These are phyloP conservation scores for Tetramorium alpestre DNA, from an alignment of 1,140 invertebrate genomes.

Conservation along the genomic window DNA sequence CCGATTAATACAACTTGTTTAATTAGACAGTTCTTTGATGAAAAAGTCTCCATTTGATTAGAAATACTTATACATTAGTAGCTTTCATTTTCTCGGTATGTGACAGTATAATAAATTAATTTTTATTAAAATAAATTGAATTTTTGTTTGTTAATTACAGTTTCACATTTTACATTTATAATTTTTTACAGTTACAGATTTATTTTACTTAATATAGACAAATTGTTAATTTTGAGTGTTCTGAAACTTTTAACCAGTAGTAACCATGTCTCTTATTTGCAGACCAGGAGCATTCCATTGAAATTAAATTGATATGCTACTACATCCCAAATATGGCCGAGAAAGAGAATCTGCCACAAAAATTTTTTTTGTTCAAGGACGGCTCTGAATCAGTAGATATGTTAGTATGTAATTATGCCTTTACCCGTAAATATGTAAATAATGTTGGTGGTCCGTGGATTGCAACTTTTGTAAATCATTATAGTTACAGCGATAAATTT, in stretches of 20 bases:
- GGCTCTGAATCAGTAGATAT: conserved; percentile 61
- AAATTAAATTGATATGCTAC: conserved; percentile 85
- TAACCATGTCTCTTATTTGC: conserved; percentile 71
- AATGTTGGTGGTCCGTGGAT: conserved; percentile 84
- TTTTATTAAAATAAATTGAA: too few species aligned
- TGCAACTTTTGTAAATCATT: conserved; percentile 84
- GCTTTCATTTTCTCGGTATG: too few species aligned
- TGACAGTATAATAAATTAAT: too few species aligned
- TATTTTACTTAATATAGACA: too few species aligned
- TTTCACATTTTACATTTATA: too few species aligned
- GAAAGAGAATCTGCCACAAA: not conserved
- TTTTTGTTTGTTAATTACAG: too few species aligned
- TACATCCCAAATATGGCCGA: conserved; percentile 79
- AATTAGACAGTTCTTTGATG: too few species aligned
- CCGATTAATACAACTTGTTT: too few species aligned
- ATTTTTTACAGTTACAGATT: too few species aligned
- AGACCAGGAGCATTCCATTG: conserved; percentile 81
- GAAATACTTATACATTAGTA: too few species aligned
- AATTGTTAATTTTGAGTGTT: too few species aligned
- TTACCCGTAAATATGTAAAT: conserved; percentile 85
- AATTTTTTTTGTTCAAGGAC: not conserved
- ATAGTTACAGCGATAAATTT: conserved; percentile 30
- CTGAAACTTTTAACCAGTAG: not conserved
- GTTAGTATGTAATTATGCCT: conserved; percentile 82
- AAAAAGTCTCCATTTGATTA: too few species aligned